Evolutionary conservation across 2,113 vertebrate genomes (phyloP), one percentile per base, ranked within the genome.

Genomic region (Lynx canadensis): DNA sequence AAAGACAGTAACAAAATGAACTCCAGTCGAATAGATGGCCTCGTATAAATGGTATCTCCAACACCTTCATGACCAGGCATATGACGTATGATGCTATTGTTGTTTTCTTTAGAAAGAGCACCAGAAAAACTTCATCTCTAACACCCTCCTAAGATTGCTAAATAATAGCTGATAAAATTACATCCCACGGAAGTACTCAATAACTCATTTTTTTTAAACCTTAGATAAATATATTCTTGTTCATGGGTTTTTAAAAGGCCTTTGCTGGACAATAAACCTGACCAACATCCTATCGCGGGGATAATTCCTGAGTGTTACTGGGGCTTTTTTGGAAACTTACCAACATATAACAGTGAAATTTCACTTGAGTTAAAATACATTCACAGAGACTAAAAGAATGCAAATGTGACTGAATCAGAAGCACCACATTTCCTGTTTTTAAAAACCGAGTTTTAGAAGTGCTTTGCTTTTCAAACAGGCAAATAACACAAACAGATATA

Each of bases 1-100:
- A 93, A 95, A 93, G 76, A 73, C 68, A 93, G 8, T 83, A 91
- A 66, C 57, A 66, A 90, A 96, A 93, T 73, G 74, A 96, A 78
- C 69, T 80, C 52, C 9, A 90, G 29, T n/a, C 68, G 83, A 68
- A 83, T 52, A 79, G 4, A 83, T 80, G 41, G 55, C 45, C 57
- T 97, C 27, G 21, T 87, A 21, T 93, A 71, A 84, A 79, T 81
- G 71, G 52, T 83, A 79, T 91, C 63, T 68, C 55, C 76, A 78
- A 36, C 74, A 82, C 10, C 14, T 94, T 87, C 89, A 96, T 36
- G 68, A 78, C 74, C 36, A 45, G 45, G 7, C 60, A 76, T 7
- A 38, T 94, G 71, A 96, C 69, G 3, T 85, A 92, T 63, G 83
- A 95, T 10, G 41, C 78, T 86, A 60, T 90, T 48, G 27, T n/a